Conservation (phyloP, 1,140 invertebrate species). For the Aphaenogaster rudis region DNA sequence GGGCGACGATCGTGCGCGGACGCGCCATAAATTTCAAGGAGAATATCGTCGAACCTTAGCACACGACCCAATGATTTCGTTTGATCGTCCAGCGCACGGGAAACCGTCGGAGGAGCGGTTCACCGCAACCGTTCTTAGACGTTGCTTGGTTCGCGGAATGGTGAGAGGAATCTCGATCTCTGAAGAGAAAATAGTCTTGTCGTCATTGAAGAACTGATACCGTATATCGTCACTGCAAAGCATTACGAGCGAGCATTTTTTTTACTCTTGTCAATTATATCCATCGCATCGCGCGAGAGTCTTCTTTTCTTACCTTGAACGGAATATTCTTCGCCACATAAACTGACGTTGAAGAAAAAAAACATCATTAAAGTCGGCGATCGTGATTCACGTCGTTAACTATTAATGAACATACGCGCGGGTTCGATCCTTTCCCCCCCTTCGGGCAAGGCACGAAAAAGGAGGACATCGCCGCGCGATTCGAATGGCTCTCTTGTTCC, state of each 20-base stretch:
- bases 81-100: conserved; percentile 64
- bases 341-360: not conserved
- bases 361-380: conserved; percentile 12
- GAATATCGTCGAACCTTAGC: conserved; percentile 34
- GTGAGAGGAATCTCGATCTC: not conserved
- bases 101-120: not conserved
- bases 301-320: not conserved
- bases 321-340: not conserved
- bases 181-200: not conserved
- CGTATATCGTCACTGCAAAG: not conserved
- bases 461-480: conserved; percentile 3
- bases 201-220: not conserved
- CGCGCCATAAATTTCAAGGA: conserved; percentile 69
- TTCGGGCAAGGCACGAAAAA: not conserved
- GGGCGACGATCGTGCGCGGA: conserved; percentile 10
- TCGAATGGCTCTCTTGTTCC: conserved; percentile 56
- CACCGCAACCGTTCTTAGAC: not conserved
- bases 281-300: not conserved
- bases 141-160: not conserved
- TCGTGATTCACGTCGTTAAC: conserved; percentile 38
- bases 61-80: conserved; percentile 69
- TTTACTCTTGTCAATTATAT: conserved; percentile 19
- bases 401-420: conserved; percentile 40
- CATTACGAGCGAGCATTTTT: not conserved
- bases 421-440: not conserved